Percentiles rank a stretch among this genome's conserved stretches.
Conservation (phyloP, 2,797 vertebrate species). For the Xenentodon cancila region DNA sequence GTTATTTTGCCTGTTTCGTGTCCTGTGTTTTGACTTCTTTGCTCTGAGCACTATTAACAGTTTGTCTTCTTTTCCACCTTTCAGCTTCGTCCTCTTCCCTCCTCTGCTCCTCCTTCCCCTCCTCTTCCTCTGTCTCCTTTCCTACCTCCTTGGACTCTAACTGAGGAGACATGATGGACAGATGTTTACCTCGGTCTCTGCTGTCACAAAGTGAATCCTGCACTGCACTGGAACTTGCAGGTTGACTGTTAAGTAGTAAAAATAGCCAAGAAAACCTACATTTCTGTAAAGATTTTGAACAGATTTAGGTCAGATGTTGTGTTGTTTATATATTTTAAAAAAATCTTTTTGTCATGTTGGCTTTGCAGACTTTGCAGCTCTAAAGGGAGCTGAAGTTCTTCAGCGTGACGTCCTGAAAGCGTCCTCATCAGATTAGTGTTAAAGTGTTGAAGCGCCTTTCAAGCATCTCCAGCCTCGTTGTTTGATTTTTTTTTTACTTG, state of each 20-base stretch:
- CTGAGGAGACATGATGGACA: slow-evolving; percentile 33
- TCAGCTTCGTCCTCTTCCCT: slow-evolving; percentile 3
- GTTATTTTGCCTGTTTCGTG: slow-evolving; percentile 3
- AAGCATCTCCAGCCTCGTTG: no score
- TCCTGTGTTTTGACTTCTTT: slow-evolving; percentile 3
- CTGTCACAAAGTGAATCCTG: slow-evolving; percentile 44
- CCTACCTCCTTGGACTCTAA: slow-evolving; percentile 14
- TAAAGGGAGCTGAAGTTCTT: slow-evolving; percentile 37
- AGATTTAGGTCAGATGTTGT: slow-evolving; percentile 57
- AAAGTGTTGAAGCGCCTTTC: not conserved
- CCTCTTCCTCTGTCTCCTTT: slow-evolving; percentile 2
- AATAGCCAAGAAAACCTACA: slow-evolving; percentile 49
- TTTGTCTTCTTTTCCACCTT: slow-evolving; percentile 6
- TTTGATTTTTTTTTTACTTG: no score
- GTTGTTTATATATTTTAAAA: no score
- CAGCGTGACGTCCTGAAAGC: slow-evolving; percentile 22
- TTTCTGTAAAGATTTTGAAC: slow-evolving; percentile 52
- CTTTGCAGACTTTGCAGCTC: slow-evolving; percentile 27
- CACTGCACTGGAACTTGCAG: slow-evolving; percentile 25
- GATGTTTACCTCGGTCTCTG: slow-evolving; percentile 42
- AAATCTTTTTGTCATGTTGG: no score
- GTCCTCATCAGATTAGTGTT: slow-evolving; percentile 29
- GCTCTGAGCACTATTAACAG: not conserved
- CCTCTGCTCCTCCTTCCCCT: not conserved
- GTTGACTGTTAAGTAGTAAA: slow-evolving; percentile 32